Conservation (phyloP, 2,113 vertebrate species). For the Lepisosteus osseus region DNA sequence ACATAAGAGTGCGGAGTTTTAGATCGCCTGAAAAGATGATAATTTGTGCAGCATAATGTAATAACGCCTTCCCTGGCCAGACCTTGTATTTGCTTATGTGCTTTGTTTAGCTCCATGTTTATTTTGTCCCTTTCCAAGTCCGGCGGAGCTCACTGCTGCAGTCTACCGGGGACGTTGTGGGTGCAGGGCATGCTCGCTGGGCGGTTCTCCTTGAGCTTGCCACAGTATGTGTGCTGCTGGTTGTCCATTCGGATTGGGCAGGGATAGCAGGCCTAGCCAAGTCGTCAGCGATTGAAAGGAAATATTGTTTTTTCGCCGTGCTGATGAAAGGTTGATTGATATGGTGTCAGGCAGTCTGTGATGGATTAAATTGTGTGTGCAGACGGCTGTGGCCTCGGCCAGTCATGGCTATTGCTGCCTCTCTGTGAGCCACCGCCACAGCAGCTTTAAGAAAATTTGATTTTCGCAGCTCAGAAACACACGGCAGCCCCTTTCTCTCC, state of each 20-base stretch:
- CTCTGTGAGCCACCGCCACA: constrained; percentile 61
- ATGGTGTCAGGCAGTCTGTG: constrained; percentile 87
- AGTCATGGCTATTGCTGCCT: constrained; percentile 72
- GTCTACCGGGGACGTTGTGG: neutral
- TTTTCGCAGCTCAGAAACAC: constrained; percentile 79
- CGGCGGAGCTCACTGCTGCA: neutral
- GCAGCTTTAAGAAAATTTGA: constrained; percentile 81
- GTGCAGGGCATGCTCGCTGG: neutral
- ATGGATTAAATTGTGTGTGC: constrained; percentile 98
- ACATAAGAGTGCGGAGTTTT: no score
- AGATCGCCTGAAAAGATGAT: no score
- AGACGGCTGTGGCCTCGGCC: constrained; percentile 79
- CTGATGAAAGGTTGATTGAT: constrained; percentile 99
- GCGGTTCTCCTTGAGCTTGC: neutral
- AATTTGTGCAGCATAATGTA: no score
- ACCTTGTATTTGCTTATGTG: no score
- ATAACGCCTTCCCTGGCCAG: no score
- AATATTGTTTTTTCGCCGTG: constrained; percentile 92
- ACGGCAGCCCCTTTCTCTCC: constrained; percentile 71
- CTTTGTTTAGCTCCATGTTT: no score
- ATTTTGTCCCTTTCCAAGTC: no score
- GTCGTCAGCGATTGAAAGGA: constrained; percentile 91
- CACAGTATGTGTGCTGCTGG: neutral
- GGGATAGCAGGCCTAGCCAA: constrained; percentile 52
- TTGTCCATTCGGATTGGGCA: constrained; percentile 42